phyloP scores from a whole-genome alignment of 2,113 vertebrate genomes.

The Apodemus sylvaticus region DNA sequence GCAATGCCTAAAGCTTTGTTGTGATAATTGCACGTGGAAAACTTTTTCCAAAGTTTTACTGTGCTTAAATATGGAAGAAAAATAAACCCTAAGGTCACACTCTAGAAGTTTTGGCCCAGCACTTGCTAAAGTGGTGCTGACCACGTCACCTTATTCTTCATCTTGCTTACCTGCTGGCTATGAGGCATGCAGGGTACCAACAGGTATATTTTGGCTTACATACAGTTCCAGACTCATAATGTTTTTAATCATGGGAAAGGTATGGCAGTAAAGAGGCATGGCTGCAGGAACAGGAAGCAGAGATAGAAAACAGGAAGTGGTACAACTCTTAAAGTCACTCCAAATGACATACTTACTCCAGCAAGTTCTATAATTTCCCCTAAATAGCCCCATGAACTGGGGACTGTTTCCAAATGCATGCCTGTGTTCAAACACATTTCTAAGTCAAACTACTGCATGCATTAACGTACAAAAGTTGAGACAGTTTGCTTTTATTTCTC shows the following conservation, averaged over 20 bases:
- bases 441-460: background rate
- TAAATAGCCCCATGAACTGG: background rate
- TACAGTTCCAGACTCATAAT: background rate
- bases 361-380: background rate
- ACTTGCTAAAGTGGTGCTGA: background rate
- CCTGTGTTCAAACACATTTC: no score
- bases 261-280: background rate
- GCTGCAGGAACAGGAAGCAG: background rate
- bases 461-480: background rate
- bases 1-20: background rate
- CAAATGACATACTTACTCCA: background rate
- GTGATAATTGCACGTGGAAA: background rate
- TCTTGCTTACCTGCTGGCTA: background rate
- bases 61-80: background rate
- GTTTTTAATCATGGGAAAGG: background rate
- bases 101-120: background rate
- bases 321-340: background rate
- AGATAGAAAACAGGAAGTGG: background rate
- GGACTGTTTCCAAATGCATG: background rate
- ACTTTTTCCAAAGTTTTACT: background rate
- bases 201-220: background rate
- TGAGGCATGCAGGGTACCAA: background rate
- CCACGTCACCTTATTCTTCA: background rate
- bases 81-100: background rate
- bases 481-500: conserved; percentile 44